These are phyloP conservation scores for Agonopterix arenella DNA, from an alignment of 2,888 invertebrate genomes.

Conservation along the genomic window DNA sequence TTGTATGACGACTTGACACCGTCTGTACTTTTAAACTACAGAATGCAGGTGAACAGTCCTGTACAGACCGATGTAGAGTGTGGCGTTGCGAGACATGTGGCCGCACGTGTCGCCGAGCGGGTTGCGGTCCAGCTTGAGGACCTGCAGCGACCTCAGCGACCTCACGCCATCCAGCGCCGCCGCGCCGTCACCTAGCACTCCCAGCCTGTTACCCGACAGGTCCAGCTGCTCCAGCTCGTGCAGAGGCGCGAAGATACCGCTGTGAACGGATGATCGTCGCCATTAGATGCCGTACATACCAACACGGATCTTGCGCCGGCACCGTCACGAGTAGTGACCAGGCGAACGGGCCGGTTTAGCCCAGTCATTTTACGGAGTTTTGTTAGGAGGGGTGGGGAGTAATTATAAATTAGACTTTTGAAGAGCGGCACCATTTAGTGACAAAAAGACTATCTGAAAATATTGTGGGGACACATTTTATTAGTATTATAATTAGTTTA, in stretches of 20 bases:
- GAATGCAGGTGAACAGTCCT: neutral
- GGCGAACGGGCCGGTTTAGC: neutral
- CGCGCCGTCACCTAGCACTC: neutral
- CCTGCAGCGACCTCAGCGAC: slow-evolving; percentile 4
- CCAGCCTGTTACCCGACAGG: slow-evolving; percentile 12
- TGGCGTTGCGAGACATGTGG: neutral
- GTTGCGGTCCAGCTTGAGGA: slow-evolving; percentile 15
- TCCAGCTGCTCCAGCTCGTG: slow-evolving; percentile 11
- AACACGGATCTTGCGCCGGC: no score
- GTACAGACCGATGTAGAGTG: neutral
- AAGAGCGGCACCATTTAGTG: no score
- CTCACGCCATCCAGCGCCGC: slow-evolving; percentile 10
- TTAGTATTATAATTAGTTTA: no score
- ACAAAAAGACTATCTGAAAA: no score
- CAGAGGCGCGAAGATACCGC: slow-evolving; percentile 11
- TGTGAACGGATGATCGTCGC: neutral
- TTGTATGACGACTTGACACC: no score
- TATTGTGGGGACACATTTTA: no score
- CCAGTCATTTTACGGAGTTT: no score
- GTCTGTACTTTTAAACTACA: no score
- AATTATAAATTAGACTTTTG: neutral
- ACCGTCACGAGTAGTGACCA: neutral
- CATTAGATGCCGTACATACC: no score
- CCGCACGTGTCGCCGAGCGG: slow-evolving; percentile 24
- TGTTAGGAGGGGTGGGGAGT: no score